These are phyloP conservation scores for Leucophenga montana DNA, from an alignment of 2,888 invertebrate species.

Conservation along the genomic window DNA sequence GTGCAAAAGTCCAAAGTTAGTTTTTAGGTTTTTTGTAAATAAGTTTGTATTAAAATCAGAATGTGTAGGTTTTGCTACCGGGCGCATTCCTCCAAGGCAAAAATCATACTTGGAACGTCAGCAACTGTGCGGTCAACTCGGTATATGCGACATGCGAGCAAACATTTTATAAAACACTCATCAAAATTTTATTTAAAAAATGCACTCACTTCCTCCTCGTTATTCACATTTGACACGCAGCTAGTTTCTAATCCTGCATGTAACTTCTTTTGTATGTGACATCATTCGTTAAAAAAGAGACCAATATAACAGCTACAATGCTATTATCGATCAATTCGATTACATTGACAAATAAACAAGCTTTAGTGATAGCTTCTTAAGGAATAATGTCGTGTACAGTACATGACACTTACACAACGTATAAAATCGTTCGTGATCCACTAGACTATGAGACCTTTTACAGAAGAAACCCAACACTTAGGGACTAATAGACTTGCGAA, in stretches of 20 bases:
- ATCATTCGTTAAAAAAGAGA: no score
- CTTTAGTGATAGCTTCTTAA: no score
- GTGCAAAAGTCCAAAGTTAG: background rate
- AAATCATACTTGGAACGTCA: conserved; percentile 1
- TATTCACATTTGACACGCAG: conserved; percentile 8
- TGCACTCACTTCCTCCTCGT: background rate
- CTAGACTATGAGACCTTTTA: no score
- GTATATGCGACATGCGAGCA: background rate
- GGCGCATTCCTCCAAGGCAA: background rate
- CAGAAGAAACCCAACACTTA: no score
- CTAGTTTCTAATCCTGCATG: background rate
- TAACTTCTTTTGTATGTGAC: background rate
- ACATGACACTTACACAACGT: no score
- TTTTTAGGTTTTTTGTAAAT: background rate
- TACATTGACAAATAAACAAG: no score
- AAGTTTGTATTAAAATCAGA: conserved; percentile 8
- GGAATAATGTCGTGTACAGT: no score
- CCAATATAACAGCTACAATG: no score
- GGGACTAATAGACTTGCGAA: no score
- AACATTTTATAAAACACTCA: conserved; percentile 1
- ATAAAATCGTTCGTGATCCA: no score
- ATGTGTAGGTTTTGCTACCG: conserved; percentile 13
- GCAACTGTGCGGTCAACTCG: background rate
- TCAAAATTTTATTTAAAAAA: no score
- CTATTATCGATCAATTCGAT: no score